Evolutionary conservation across 2,888 invertebrate species (phyloP).

Genomic region (Nephrotoma appendiculata): DNA sequence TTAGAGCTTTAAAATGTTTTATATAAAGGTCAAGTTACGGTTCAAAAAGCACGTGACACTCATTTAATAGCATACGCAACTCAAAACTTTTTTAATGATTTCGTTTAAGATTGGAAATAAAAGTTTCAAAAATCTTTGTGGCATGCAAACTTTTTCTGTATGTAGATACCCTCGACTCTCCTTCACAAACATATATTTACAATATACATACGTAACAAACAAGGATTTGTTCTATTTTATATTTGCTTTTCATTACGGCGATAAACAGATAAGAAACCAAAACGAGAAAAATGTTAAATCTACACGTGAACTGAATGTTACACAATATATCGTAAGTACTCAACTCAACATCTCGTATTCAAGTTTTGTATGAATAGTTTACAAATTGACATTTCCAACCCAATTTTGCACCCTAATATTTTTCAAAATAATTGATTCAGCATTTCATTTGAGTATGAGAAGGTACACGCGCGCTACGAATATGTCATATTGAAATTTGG

Average conservation of each 20-base stretch:
- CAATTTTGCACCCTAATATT: no score
- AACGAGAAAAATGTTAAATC: not conserved
- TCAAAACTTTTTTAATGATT: no score
- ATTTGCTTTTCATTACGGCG: not conserved
- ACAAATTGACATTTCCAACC: no score
- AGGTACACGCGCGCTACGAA: no score
- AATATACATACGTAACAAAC: not conserved
- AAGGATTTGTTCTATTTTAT: not conserved
- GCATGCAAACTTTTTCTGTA: not conserved
- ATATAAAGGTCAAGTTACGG: not conserved
- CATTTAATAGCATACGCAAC: not conserved
- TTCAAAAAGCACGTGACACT: not conserved
- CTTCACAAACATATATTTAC: not conserved
- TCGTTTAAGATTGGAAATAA: not conserved
- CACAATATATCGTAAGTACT: not conserved
- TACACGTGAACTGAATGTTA: not conserved
- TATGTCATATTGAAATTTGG: no score
- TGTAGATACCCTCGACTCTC: not conserved
- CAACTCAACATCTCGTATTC: not conserved
- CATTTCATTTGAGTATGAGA: no score
- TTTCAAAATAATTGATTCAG: no score
- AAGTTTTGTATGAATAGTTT: not conserved
- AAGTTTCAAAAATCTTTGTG: not conserved
- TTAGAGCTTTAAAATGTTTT: not conserved
- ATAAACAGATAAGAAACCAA: not conserved